Conservation (phyloP, 2,888 invertebrate genomes). For the Exocentrus adspersus region DNA sequence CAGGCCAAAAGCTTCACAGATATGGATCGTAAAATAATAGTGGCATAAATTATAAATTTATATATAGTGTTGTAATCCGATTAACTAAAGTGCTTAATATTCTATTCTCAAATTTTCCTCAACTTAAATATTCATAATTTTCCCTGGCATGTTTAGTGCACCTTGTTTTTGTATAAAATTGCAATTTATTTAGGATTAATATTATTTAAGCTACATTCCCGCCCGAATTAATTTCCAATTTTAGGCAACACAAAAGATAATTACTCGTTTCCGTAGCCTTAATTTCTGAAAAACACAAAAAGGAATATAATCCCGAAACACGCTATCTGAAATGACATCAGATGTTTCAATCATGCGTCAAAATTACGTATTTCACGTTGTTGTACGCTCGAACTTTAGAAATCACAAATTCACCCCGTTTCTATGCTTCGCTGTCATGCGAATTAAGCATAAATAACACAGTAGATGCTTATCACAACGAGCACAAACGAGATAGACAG, state of each 20-base stretch:
- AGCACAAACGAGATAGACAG: conserved; percentile 16
- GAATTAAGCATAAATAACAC: conserved; percentile 23
- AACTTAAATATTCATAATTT: too few species aligned
- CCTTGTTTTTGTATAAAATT: too few species aligned
- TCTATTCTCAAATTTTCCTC: too few species aligned
- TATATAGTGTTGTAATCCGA: too few species aligned
- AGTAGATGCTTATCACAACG: conserved; percentile 20
- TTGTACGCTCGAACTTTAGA: not conserved
- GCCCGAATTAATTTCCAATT: not conserved
- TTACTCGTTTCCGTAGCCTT: not conserved
- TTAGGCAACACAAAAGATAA: not conserved
- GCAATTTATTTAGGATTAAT: not conserved
- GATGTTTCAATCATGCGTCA: conserved; percentile 21
- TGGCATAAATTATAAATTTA: too few species aligned
- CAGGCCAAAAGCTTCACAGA: too few species aligned
- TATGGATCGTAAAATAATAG: too few species aligned
- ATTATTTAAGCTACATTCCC: not conserved
- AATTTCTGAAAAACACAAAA: conserved; percentile 1
- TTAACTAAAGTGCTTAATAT: too few species aligned
- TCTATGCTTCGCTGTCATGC: conserved; percentile 18
- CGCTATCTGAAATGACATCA: conserved; percentile 20
- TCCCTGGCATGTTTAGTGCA: too few species aligned
- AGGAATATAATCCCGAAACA: conserved; percentile 1
- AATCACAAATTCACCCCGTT: conserved; percentile 16
- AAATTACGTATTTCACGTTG: conserved; percentile 8